Base-by-base conservation (phyloP, 2,113 vertebrate species). In the Alces alces region DNA sequence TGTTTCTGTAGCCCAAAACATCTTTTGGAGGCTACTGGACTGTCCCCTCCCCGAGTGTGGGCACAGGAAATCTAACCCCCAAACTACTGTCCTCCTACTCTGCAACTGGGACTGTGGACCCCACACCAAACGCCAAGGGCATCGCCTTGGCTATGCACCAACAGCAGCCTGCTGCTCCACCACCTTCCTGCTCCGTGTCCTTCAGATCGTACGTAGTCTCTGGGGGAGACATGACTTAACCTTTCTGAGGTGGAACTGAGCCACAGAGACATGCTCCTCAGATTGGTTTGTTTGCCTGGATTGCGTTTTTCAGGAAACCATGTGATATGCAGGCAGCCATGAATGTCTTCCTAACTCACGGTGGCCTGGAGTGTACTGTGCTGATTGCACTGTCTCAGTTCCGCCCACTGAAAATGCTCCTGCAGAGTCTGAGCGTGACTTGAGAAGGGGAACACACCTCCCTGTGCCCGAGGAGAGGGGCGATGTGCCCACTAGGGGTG, bases 91-190 rank as follows among this genome's bases (percentile, higher is more conserved):
- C 47, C 47, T 79, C 76, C 82, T 43, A 33, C 43, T 96, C 27
- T 14, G 89, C 57, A 27, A 36, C 86, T 9, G 10, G 50, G 27
- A 19, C 57, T 13, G 1, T 23, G 50, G 85, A 58, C 36, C 64
- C n/a, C n/a, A 76, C 28, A 60, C 36, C 33, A 45, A n/a, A 33
- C 0, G 0, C 14, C 7, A 50, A 52, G 58, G 76, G 0, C 47
- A 30, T n/a, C 80, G 23, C 90, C 17, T 73, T 43, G 12, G 47
- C 76, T 58, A 0, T 1, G 3, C 7, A 16, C 84, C 47, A 9
- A 57, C 88, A 52, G 21, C 14, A 16, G 17, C 43, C 86, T 30
- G 8, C 12, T 9, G 6, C 58, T 60, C 45, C 28, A 8, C 25
- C 14, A 19, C 23, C 36, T 50, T 30, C 11, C 28, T 33, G 45